A percentile compares a stretch with the other conserved stretches of the same genome.
phyloP scores from a whole-genome alignment of 2,797 vertebrate species.

The Ptychobarbus kaznakovi region DNA sequence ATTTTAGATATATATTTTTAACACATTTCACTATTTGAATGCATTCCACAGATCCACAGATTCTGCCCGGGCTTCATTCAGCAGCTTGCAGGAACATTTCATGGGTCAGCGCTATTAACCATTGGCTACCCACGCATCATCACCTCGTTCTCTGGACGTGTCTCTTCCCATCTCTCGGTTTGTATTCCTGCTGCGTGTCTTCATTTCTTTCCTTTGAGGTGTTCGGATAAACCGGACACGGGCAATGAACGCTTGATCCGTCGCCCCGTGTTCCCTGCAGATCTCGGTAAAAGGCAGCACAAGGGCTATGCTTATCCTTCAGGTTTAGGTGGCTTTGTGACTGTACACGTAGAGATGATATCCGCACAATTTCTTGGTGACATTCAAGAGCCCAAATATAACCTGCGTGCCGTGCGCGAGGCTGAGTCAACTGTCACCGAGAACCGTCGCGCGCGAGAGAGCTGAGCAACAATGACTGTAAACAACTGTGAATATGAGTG shows the following conservation, averaged over 20 bases:
- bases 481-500: slow-evolving; percentile 47
- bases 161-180: background rate
- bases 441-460: slow-evolving; percentile 11
- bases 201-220: background rate
- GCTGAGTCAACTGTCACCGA: slow-evolving; percentile 45
- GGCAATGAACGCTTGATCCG: background rate
- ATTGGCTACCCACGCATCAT: background rate
- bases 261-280: slow-evolving; percentile 33
- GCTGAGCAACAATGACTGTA: slow-evolving; percentile 52
- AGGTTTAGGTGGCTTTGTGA: slow-evolving; percentile 41
- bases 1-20: background rate
- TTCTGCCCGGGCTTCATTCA: background rate
- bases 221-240: background rate
- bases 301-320: slow-evolving; percentile 1
- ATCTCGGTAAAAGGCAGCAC: slow-evolving; percentile 14
- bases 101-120: background rate
- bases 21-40: slow-evolving; percentile 1
- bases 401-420: background rate
- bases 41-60: background rate
- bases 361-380: slow-evolving; percentile 40
- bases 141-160: background rate
- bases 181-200: slow-evolving; percentile 9
- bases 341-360: slow-evolving; percentile 41
- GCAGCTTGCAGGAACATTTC: slow-evolving; percentile 11
- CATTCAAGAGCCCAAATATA: slow-evolving; percentile 52